These are phyloP conservation scores for Melanerpes aurifrons DNA, from an alignment of 2,113 vertebrate species.

Conservation along the genomic window DNA sequence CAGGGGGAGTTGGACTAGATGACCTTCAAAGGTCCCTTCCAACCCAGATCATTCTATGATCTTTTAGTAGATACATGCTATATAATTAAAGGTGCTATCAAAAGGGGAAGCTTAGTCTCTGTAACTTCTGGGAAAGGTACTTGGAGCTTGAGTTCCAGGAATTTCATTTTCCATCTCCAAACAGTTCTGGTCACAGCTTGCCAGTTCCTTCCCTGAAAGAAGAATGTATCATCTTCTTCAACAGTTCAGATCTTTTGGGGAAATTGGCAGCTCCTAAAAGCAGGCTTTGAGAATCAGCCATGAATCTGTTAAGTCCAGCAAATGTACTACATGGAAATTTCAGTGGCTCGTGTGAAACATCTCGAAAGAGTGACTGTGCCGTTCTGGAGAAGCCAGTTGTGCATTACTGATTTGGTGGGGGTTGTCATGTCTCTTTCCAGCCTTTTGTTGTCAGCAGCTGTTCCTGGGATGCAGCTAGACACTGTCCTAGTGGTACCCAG, in stretches of 20 bases:
- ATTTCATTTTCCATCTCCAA: background rate
- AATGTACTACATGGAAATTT: background rate
- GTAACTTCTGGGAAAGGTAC: background rate
- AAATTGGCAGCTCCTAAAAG: background rate
- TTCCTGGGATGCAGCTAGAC: background rate
- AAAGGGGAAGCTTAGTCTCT: background rate
- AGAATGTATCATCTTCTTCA: background rate
- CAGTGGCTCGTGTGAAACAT: background rate
- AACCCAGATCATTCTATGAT: background rate
- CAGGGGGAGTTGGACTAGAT: too few relatives aligned
- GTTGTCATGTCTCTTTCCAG: background rate
- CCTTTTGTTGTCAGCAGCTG: background rate
- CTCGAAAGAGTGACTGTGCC: background rate
- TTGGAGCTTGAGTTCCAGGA: background rate
- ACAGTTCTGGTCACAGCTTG: background rate
- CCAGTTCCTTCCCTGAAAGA: background rate
- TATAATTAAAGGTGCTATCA: background rate
- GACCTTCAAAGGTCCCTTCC: too few relatives aligned
- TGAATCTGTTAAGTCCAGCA: background rate
- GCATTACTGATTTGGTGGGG: background rate
- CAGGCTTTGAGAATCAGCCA: background rate
- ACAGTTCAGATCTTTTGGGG: background rate
- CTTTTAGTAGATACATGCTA: background rate
- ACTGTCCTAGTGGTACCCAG: background rate
- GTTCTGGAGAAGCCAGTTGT: background rate